These are phyloP conservation scores for Schrankia costaestrigalis DNA, from an alignment of 2,888 invertebrate genomes.

Conservation along the genomic window DNA sequence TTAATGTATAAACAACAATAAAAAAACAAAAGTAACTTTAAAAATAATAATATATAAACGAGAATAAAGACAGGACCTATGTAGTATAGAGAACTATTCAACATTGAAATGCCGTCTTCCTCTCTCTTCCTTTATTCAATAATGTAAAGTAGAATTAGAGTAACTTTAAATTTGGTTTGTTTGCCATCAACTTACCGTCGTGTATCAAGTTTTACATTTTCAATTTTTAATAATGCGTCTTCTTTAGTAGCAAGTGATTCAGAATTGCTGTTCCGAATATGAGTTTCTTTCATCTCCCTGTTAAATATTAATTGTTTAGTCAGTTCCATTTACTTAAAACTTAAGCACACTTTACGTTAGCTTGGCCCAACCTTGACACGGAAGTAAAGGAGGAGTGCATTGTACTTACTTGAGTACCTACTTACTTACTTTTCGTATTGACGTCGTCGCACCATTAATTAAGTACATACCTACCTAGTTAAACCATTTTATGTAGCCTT, in stretches of 20 bases:
- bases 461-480: slow-evolving; percentile 9
- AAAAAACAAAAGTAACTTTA: too few species aligned
- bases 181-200: slow-evolving; percentile 42
- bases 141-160: too few species aligned
- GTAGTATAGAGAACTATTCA: too few species aligned
- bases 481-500: slow-evolving; percentile 32
- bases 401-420: too few species aligned
- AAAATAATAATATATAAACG: too few species aligned
- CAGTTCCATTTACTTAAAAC: slow-evolving; percentile 2
- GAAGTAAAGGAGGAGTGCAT: slow-evolving; percentile 40
- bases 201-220: slow-evolving; percentile 43
- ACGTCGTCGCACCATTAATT: slow-evolving; percentile 25
- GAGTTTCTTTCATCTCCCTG: slow-evolving; percentile 74
- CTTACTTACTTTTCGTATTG: slow-evolving; percentile 37
- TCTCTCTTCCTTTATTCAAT: too few species aligned
- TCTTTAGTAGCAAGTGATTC: slow-evolving; percentile 42
- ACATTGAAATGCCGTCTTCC: too few species aligned
- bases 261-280: slow-evolving; percentile 50
- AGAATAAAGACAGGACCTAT: too few species aligned
- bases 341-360: background rate
- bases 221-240: slow-evolving; percentile 35
- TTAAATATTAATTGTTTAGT: slow-evolving; percentile 21
- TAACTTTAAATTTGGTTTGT: too few species aligned
- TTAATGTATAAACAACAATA: background rate
- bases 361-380: slow-evolving; percentile 47